phyloP scores from a whole-genome alignment of 2,113 vertebrate species.

The Enhydra lutris region DNA sequence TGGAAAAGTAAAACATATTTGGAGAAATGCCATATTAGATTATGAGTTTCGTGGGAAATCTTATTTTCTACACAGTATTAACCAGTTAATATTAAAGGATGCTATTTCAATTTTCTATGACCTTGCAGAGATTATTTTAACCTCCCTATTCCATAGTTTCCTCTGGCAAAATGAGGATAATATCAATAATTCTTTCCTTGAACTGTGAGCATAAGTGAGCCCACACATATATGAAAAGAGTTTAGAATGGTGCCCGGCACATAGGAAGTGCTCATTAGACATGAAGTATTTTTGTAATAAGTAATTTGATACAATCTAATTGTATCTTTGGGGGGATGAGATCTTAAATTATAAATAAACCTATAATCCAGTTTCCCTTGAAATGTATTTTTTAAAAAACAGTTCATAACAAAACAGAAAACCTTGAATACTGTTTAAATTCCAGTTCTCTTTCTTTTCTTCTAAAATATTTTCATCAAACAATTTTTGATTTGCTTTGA shows the following conservation, averaged over 20 bases:
- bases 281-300: conserved; percentile 59
- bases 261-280: conserved; percentile 38
- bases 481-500: not conserved
- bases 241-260: not conserved
- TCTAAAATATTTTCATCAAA: not conserved
- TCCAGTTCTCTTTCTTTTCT: not conserved
- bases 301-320: conserved; percentile 52
- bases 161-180: not conserved
- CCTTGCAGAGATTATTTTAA: not conserved
- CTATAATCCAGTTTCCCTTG: conserved; percentile 24
- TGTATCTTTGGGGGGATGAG: conserved; percentile 38
- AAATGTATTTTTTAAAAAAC: conserved; percentile 41
- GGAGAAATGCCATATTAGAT: not conserved
- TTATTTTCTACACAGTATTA: conserved; percentile 2
- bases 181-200: not conserved
- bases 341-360: conserved; percentile 66
- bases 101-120: not conserved
- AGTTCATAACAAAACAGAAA: conserved; percentile 33
- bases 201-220: not conserved
- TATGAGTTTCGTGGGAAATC: not conserved
- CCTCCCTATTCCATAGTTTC: not conserved
- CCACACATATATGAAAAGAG: not conserved
- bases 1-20: not conserved
- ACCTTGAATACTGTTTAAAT: not conserved
- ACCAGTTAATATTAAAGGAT: not conserved